These are phyloP conservation scores for Mesodorylaimus sp. DNA, from an alignment of 2,888 invertebrate genomes.

Conservation along the genomic window DNA sequence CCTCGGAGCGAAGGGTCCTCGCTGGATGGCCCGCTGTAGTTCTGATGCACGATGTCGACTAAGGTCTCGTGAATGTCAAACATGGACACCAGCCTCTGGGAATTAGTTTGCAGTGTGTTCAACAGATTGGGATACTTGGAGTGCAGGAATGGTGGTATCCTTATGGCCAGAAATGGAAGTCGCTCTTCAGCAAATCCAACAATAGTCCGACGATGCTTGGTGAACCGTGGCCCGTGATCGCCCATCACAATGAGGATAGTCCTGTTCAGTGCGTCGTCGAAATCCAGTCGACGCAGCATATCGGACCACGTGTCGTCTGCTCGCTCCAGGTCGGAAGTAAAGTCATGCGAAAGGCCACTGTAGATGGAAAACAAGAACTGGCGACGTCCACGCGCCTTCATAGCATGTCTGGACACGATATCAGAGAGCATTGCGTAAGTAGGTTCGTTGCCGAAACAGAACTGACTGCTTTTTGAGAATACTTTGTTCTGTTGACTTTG, in stretches of 20 bases:
- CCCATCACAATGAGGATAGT: neutral
- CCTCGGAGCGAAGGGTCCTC: no score
- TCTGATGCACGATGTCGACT: neutral
- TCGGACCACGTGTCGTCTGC: neutral
- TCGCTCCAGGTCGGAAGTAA: neutral
- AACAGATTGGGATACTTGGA: neutral
- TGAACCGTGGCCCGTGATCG: constrained; percentile 2
- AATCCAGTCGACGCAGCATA: neutral
- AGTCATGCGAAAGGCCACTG: neutral
- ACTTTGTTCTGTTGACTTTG: neutral
- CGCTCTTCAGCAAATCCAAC: neutral
- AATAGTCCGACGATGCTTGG: neutral
- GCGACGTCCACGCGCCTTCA: no score
- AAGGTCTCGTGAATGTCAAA: constrained; percentile 1
- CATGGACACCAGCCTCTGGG: neutral
- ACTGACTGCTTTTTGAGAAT: neutral
- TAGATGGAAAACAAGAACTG: neutral
- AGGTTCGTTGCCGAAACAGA: constrained; percentile 3
- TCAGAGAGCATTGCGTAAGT: neutral
- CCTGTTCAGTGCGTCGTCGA: neutral
- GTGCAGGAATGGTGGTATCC: neutral
- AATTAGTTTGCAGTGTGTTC: neutral
- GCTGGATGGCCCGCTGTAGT: no score
- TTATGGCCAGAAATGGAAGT: neutral
- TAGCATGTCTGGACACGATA: no score